Conservation (phyloP, 1,140 invertebrate genomes). For the Neuroterus valhalla region DNA sequence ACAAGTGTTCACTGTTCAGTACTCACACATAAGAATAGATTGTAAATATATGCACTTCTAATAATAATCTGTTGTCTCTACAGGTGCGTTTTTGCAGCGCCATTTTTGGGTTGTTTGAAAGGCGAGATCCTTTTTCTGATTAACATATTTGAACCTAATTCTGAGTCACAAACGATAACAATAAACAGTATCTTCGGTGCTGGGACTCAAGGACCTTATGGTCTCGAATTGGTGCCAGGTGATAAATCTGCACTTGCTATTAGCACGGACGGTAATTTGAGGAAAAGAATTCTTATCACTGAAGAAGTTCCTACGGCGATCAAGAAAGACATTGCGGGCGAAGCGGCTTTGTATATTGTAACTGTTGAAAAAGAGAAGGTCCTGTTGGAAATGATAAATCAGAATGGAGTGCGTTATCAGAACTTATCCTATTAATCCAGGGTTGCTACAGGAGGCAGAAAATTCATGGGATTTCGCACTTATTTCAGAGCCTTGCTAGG, state of each 20-base stretch:
- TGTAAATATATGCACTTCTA: conserved; percentile 24
- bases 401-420: conserved; percentile 61
- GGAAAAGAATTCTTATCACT: conserved; percentile 59
- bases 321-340: conserved; percentile 59
- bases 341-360: conserved; percentile 55
- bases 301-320: conserved; percentile 48
- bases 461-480: no score
- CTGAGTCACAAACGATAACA: conserved; percentile 59
- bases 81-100: conserved; percentile 80
- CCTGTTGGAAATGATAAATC: conserved; percentile 65
- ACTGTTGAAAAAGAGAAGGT: conserved; percentile 64
- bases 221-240: conserved; percentile 59
- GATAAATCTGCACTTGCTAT: conserved; percentile 49
- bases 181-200: conserved; percentile 70
- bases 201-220: conserved; percentile 65
- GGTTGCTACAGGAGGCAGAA: no score
- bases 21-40: conserved; percentile 12
- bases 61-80: conserved; percentile 50
- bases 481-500: no score
- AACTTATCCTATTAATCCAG: conserved; percentile 35
- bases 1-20: no score
- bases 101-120: conserved; percentile 79
- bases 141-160: conserved; percentile 65
- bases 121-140: conserved; percentile 67
- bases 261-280: conserved; percentile 53